Percentiles rank a stretch among this genome's conserved stretches.
These are phyloP conservation scores for Emmelina monodactyla DNA, from an alignment of 2,888 invertebrate genomes.

Conservation along the genomic window DNA sequence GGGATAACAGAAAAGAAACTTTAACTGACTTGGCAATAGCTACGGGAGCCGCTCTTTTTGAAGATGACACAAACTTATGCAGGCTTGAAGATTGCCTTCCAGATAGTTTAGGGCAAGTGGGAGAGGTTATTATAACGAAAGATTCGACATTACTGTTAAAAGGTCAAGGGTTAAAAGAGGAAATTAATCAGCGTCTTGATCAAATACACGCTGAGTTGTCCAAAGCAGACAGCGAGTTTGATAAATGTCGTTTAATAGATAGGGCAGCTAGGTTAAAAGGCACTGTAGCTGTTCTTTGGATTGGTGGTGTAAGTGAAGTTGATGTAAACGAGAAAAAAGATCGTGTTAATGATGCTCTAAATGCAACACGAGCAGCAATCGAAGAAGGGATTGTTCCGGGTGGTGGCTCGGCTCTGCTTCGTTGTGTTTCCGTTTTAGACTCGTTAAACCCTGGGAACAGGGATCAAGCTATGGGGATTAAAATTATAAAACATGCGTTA, in stretches of 20 bases:
- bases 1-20: constrained; percentile 89
- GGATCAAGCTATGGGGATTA: constrained; percentile 81
- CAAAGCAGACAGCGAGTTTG: constrained; percentile 84
- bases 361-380: constrained; percentile 93
- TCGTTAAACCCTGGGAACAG: constrained; percentile 69
- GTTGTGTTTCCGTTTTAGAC: constrained; percentile 78
- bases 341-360: constrained; percentile 91
- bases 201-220: constrained; percentile 85
- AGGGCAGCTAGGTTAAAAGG: constrained; percentile 86
- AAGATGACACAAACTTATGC: constrained; percentile 87
- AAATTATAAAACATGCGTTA: constrained; percentile 84
- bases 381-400: constrained; percentile 97
- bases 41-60: constrained; percentile 91
- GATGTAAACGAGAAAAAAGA: constrained; percentile 98
- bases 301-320: constrained; percentile 88
- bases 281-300: constrained; percentile 76
- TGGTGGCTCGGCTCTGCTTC: constrained; percentile 88
- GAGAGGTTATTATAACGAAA: constrained; percentile 90
- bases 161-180: constrained; percentile 79
- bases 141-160: constrained; percentile 79
- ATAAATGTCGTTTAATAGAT: constrained; percentile 89
- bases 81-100: constrained; percentile 87
- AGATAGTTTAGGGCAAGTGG: constrained; percentile 83
- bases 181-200: constrained; percentile 78
- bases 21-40: constrained; percentile 91